Evolutionary conservation across 2,888 invertebrate species (phyloP).

Genomic region (Drosophila kambysellisi): DNA sequence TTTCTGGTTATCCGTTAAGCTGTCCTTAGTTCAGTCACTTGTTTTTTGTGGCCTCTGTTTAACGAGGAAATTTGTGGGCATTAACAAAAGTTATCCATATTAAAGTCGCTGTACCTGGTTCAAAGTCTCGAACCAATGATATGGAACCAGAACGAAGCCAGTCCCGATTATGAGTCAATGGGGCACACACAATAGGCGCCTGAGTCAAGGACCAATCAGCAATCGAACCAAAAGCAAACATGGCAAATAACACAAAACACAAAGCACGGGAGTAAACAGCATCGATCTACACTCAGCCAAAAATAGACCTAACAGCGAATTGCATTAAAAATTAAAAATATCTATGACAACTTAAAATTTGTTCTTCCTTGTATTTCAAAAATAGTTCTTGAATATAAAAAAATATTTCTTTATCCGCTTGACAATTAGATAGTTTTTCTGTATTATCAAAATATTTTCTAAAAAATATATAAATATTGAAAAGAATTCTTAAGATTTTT

Average conservation of each 20-base stretch:
- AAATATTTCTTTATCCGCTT: too few species aligned
- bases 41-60: slow-evolving; percentile 18
- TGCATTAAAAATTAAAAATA: neutral
- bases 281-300: neutral
- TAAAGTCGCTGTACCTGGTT: slow-evolving; percentile 33
- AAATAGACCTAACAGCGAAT: neutral
- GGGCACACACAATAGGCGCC: slow-evolving; percentile 44
- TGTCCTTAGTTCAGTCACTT: slow-evolving; percentile 25
- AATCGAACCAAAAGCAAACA: slow-evolving; percentile 53
- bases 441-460: too few species aligned
- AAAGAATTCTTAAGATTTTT: too few species aligned
- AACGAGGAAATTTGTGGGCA: slow-evolving; percentile 47
- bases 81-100: slow-evolving; percentile 51
- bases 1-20: slow-evolving; percentile 4
- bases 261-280: slow-evolving; percentile 33
- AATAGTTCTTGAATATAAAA: too few species aligned
- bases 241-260: slow-evolving; percentile 31
- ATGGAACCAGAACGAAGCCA: slow-evolving; percentile 32
- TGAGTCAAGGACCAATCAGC: slow-evolving; percentile 48
- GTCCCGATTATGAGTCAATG: slow-evolving; percentile 58
- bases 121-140: slow-evolving; percentile 31
- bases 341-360: neutral
- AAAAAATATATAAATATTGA: too few species aligned
- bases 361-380: too few species aligned
- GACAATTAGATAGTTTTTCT: too few species aligned